These are phyloP conservation scores for Poeciliopsis prolifica DNA, from an alignment of 2,113 vertebrate genomes.

Conservation along the genomic window DNA sequence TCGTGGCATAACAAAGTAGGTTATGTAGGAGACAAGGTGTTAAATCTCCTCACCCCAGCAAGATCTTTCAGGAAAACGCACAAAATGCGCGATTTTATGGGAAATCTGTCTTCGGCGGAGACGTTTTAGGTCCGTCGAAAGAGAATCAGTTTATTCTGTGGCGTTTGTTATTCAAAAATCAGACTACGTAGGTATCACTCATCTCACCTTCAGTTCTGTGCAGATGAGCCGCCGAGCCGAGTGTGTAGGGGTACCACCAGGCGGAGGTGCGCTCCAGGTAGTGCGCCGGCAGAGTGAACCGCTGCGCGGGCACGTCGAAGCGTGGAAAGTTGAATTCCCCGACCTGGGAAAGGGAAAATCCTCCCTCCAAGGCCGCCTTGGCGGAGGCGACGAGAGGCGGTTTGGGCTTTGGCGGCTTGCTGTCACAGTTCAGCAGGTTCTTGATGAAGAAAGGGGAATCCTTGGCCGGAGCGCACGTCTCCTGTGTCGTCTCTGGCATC, in stretches of 20 bases:
- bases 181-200: not conserved
- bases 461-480: constrained; percentile 85
- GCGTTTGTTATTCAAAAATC: not conserved
- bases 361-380: constrained; percentile 87
- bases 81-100: not conserved
- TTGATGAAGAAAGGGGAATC: constrained; percentile 98
- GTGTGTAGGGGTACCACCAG: constrained; percentile 96
- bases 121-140: not conserved
- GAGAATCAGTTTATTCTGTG: not conserved
- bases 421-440: constrained; percentile 94
- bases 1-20: constrained; percentile 58
- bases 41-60: constrained; percentile 14
- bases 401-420: constrained; percentile 85
- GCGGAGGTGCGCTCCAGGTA: constrained; percentile 94
- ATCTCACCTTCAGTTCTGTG: constrained; percentile 88
- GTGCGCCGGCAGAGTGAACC: constrained; percentile 92
- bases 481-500: constrained; percentile 88
- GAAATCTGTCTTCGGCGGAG: not conserved
- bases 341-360: constrained; percentile 91
- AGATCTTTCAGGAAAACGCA: constrained; percentile 8
- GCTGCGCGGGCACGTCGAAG: constrained; percentile 93
- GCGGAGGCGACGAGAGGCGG: constrained; percentile 84
- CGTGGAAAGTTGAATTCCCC: constrained; percentile 92
- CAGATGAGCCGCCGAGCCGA: constrained; percentile 87
- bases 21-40: constrained; percentile 21